phyloP scores from a whole-genome alignment of 2,888 invertebrate species.

The Orchesella flavescens region DNA sequence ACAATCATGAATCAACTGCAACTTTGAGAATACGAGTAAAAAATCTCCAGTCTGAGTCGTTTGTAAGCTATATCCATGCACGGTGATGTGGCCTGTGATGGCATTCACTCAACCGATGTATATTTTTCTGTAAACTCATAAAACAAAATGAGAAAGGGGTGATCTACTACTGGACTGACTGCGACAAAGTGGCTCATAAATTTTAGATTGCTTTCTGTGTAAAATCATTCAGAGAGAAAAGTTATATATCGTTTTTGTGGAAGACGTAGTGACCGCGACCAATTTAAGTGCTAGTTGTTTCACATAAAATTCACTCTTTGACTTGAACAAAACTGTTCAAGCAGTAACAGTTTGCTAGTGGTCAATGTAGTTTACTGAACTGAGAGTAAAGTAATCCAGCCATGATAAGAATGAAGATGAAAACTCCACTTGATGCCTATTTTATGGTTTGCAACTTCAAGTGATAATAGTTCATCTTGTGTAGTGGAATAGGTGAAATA shows the following conservation, averaged over 20 bases:
- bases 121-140: slow-evolving; percentile 46
- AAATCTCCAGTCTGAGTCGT: background rate
- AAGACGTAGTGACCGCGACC: background rate
- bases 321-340: too few relatives aligned
- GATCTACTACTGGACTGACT: slow-evolving; percentile 27
- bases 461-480: background rate
- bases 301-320: too few relatives aligned
- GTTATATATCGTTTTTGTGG: slow-evolving; percentile 1
- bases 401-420: slow-evolving; percentile 35
- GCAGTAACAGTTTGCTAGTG: too few relatives aligned
- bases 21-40: background rate
- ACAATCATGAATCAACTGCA: background rate
- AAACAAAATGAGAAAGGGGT: slow-evolving; percentile 64
- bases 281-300: slow-evolving; percentile 18
- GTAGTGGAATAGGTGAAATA: too few relatives aligned
- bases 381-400: slow-evolving; percentile 41
- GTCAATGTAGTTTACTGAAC: too few relatives aligned
- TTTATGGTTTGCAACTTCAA: slow-evolving; percentile 33
- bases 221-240: too few relatives aligned
- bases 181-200: slow-evolving; percentile 62
- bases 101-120: slow-evolving; percentile 54
- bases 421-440: slow-evolving; percentile 54
- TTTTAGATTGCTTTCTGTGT: slow-evolving; percentile 55
- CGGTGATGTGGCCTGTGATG: background rate
- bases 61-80: background rate